phyloP scores from a whole-genome alignment of 2,797 vertebrate genomes.

The Pseudopleuronectes americanus region DNA sequence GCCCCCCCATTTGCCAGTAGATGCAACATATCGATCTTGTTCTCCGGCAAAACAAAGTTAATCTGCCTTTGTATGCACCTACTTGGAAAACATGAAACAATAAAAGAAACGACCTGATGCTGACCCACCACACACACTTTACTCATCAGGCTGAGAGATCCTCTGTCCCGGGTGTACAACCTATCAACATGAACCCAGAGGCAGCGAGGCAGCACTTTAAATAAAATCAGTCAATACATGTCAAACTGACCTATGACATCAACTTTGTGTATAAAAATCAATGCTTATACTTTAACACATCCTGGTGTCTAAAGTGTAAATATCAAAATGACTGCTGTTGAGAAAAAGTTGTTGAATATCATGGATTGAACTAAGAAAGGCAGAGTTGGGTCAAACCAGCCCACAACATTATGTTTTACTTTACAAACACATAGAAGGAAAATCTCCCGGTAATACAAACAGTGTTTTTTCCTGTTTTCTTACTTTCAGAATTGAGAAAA shows the following conservation, averaged over 20 bases:
- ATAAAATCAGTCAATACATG: slow-evolving; percentile 24
- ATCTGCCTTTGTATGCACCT: slow-evolving; percentile 12
- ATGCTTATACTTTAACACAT: slow-evolving; percentile 3
- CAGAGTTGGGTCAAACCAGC: too few species aligned
- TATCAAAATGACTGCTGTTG: neutral
- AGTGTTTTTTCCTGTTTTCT: too few species aligned
- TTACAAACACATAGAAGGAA: too few species aligned
- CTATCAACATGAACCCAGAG: slow-evolving; percentile 19
- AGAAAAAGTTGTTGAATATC: neutral
- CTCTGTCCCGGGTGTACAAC: slow-evolving; percentile 7
- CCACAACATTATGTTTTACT: too few species aligned
- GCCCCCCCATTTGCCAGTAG: neutral
- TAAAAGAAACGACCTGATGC: slow-evolving; percentile 3
- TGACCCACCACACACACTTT: slow-evolving; percentile 10
- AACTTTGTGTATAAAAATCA: slow-evolving; percentile 15
- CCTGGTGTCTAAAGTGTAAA: neutral
- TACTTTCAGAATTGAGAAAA: too few species aligned
- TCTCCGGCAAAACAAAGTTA: slow-evolving; percentile 12
- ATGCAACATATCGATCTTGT: slow-evolving; percentile 21
- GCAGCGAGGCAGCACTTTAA: slow-evolving; percentile 6
- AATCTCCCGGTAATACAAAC: too few species aligned
- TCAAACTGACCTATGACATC: slow-evolving; percentile 28
- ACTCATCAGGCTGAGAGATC: slow-evolving; percentile 10
- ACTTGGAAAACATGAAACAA: slow-evolving; percentile 7
- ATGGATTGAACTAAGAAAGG: neutral